Conservation (phyloP, 2,113 vertebrate genomes). For the Cepphus grylle region DNA sequence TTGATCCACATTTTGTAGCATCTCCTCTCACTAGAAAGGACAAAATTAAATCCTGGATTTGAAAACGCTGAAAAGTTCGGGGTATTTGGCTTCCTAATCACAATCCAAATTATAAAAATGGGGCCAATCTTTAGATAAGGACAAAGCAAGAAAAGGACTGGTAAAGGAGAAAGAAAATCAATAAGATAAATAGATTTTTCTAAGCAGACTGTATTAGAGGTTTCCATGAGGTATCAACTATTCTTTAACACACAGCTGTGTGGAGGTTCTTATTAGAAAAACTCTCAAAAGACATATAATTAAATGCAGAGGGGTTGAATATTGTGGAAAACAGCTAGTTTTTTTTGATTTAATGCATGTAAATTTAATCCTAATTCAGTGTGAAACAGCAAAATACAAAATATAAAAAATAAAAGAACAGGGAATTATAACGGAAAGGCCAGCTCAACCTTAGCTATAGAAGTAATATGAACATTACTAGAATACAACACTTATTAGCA, state of each 20-base stretch:
- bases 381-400: slow-evolving; percentile 53
- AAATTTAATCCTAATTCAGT: slow-evolving; percentile 47
- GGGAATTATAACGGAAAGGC: slow-evolving; percentile 30
- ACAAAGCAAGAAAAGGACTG: background rate
- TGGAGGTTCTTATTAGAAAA: background rate
- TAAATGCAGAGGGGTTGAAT: background rate
- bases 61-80: background rate
- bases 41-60: background rate
- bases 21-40: background rate
- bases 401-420: slow-evolving; percentile 48
- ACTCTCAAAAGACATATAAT: background rate
- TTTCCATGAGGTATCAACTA: slow-evolving; percentile 53
- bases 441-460: background rate
- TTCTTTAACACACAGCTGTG: background rate
- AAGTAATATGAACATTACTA: background rate
- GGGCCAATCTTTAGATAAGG: background rate
- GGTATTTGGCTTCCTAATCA: background rate
- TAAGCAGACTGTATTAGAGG: slow-evolving; percentile 54
- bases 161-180: slow-evolving; percentile 52
- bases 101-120: background rate
- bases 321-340: background rate
- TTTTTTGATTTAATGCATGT: slow-evolving; percentile 9
- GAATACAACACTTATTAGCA: slow-evolving; percentile 28
- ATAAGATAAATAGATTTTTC: slow-evolving; percentile 61
- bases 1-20: background rate